phyloP scores from a whole-genome alignment of 2,888 invertebrate species.

The Dasysyrphus tricinctus region DNA sequence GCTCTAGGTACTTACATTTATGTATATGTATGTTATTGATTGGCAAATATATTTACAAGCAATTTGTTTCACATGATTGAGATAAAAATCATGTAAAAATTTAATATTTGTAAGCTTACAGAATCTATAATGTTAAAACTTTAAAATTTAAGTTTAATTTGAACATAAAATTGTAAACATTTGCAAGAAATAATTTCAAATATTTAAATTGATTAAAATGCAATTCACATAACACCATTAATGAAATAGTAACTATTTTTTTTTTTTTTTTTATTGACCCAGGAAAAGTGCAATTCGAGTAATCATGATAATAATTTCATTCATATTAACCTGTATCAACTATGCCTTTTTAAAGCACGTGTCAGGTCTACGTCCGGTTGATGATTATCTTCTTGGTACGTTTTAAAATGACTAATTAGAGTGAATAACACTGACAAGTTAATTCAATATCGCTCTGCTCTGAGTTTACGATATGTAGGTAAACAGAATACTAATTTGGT shows the following conservation, averaged over 20 bases:
- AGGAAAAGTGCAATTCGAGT: not conserved
- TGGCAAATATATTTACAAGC: not conserved
- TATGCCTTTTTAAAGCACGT: not conserved
- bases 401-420: conserved; percentile 33
- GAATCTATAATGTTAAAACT: too few species aligned
- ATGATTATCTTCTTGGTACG: not conserved
- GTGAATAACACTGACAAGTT: conserved; percentile 23
- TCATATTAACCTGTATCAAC: not conserved
- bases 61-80: not conserved
- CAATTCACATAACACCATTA: not conserved
- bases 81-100: conserved; percentile 2
- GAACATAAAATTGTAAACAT: too few species aligned
- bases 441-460: not conserved
- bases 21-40: conserved; percentile 18
- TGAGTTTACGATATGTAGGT: not conserved
- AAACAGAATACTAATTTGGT: conserved; percentile 18
- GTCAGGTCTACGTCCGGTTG: conserved; percentile 12
- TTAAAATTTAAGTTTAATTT: too few species aligned
- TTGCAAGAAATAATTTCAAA: too few species aligned
- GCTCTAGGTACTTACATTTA: not conserved
- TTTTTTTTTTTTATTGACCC: not conserved
- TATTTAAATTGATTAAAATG: not conserved
- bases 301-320: not conserved
- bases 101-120: too few species aligned
- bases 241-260: not conserved